phyloP scores from a whole-genome alignment of 1,140 invertebrate species.

The Drosophila santomea region DNA sequence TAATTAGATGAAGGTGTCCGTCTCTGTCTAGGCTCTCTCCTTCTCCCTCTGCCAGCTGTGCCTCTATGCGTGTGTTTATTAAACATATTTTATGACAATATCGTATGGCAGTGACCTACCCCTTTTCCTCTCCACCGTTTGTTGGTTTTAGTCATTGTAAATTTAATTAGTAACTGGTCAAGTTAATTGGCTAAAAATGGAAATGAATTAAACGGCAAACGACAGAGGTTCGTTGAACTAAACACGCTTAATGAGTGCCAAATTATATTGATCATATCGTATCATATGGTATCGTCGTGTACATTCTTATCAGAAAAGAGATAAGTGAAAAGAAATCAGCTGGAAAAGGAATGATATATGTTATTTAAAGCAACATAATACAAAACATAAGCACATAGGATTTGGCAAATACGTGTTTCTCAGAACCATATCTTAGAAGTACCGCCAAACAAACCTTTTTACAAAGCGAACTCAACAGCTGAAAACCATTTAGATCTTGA shows the following conservation, averaged over 20 bases:
- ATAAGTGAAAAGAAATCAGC: too few relatives aligned
- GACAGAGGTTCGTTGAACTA: constrained; percentile 34
- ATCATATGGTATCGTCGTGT: too few relatives aligned
- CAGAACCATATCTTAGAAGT: too few relatives aligned
- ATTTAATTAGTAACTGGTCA: constrained; percentile 50
- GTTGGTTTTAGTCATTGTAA: constrained; percentile 35
- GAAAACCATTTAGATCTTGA: constrained; percentile 38
- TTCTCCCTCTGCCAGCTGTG: neutral
- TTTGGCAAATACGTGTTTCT: too few relatives aligned
- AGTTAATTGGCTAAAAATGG: constrained; percentile 44
- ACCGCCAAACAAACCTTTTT: neutral
- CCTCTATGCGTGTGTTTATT: constrained; percentile 29
- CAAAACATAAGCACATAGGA: too few relatives aligned
- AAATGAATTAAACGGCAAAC: constrained; percentile 41
- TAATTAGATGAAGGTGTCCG: constrained; percentile 55
- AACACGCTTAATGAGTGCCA: constrained; percentile 13
- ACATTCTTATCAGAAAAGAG: neutral
- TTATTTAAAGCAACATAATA: too few relatives aligned
- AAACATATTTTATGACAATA: constrained; percentile 55
- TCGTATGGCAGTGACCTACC: constrained; percentile 36
- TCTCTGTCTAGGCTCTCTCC: constrained; percentile 15
- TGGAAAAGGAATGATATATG: too few relatives aligned
- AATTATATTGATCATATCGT: neutral
- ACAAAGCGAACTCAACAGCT: constrained; percentile 7
- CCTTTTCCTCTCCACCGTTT: neutral